Base-by-base conservation (phyloP, 2,888 invertebrate genomes). In the Teleiodes luculella region DNA sequence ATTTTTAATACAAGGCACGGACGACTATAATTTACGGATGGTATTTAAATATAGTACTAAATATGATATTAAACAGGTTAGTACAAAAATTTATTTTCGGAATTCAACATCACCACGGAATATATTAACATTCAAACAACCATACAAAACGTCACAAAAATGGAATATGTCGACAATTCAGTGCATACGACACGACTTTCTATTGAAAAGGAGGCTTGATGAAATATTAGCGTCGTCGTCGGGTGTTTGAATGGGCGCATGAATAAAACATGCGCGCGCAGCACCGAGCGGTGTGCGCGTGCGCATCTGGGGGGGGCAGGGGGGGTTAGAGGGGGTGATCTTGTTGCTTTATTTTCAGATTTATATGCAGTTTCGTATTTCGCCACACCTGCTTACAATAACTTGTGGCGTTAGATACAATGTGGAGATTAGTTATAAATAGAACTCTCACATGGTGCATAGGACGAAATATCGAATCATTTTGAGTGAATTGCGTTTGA, bases 191-290 rank as follows among this genome's bases (percentile, higher is more conserved):
- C 20, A 28, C 43, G 24, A 36, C 49, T 49, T 49, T 49, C 49
- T 49, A 49, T 49, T 43, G 13, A 43, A 43, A 28, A 43, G 20
- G 43, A 48, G 48, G 35, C 4, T 48, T 33, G 4, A 30, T 52
- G 33, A 52, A 41, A 31, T 52, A 52, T 43, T 37, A 49, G 24
- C 43, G 36, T 50, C 54, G 14, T 16, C 43, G 36, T 50, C 54
- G 14, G 16, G 48, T 20, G 48, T 65, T 67, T 72, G 66, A 69
- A 72, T 71, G 63, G 55, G 45, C 54, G 61, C 45, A 68, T 78
- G 73, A 74, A 79, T 78, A 63, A 78, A 78, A 72, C 72, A 78
- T 72, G 53, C 59, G 59, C 58, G 63, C 68, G 57, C 63, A 66
- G 59, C 62, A 55, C 57, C 3, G 35, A n/a, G 35, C 18, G 18